These are phyloP conservation scores for Neelides sp. DNA, from an alignment of 1,140 invertebrate species.

Conservation along the genomic window DNA sequence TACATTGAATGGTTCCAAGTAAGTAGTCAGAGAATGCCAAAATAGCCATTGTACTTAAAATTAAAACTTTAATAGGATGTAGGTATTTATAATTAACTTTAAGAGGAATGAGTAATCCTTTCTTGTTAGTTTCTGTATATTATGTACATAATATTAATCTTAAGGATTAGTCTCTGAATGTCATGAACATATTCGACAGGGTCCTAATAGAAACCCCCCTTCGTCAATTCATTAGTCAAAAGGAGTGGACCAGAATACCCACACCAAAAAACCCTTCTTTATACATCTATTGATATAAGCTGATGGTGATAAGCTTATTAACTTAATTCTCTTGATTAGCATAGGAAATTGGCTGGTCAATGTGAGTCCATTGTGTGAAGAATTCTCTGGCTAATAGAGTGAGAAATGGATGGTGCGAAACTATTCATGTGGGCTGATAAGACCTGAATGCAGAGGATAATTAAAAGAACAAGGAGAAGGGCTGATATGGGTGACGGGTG, in stretches of 20 bases:
- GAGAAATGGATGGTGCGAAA: no score
- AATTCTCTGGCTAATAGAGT: no score
- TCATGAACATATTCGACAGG: background rate
- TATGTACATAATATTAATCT: background rate
- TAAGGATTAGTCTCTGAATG: conserved; percentile 8
- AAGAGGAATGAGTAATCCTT: background rate
- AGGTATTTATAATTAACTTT: background rate
- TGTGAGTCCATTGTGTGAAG: no score
- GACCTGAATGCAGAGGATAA: no score
- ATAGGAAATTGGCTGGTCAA: no score
- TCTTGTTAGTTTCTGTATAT: background rate
- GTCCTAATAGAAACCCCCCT: background rate
- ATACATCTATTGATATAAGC: no score
- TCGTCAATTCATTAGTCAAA: background rate
- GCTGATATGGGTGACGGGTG: no score
- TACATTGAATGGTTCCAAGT: background rate
- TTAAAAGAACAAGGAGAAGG: no score
- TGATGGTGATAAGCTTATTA: no score
- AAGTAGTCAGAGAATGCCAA: background rate
- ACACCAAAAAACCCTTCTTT: background rate
- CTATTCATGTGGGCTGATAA: no score
- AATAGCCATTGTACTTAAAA: background rate
- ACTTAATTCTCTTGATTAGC: no score
- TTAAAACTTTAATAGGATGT: background rate
- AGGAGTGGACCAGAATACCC: background rate